Evolutionary conservation across 92 coral and sea anemone species (phyloP).

Genomic region (Metridium senile): DNA sequence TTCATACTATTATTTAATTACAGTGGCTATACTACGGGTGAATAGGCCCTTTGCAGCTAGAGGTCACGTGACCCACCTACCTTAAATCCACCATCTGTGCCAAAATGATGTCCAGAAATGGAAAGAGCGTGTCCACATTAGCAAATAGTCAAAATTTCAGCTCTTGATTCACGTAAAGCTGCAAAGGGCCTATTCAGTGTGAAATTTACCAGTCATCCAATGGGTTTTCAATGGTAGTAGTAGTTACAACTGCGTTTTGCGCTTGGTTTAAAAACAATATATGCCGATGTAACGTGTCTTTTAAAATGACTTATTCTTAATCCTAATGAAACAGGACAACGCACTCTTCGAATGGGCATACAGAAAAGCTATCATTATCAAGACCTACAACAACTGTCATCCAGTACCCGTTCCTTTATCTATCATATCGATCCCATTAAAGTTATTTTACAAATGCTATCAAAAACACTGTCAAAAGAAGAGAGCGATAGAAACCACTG

Average conservation of each 20-base stretch:
- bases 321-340: not conserved
- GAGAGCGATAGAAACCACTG: too few species aligned
- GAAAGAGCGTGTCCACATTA: too few species aligned
- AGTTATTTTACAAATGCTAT: too few species aligned
- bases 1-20: not conserved
- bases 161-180: too few species aligned
- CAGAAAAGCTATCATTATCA: not conserved
- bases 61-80: too few species aligned
- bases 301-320: not conserved
- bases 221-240: not conserved
- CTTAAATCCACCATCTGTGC: too few species aligned
- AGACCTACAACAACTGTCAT: conserved; percentile 11
- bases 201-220: not conserved
- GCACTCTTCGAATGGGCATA: conserved; percentile 10
- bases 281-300: too few species aligned
- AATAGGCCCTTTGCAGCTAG: too few species aligned
- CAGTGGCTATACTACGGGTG: too few species aligned
- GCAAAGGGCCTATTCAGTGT: not conserved
- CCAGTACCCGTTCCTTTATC: conserved; percentile 14
- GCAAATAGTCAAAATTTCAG: too few species aligned
- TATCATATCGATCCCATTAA: not conserved
- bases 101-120: too few species aligned
- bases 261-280: not conserved
- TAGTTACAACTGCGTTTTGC: not conserved
- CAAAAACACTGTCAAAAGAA: too few species aligned